Evolutionary conservation across 2,113 vertebrate genomes (phyloP).

Genomic region (Melanerpes aurifrons): DNA sequence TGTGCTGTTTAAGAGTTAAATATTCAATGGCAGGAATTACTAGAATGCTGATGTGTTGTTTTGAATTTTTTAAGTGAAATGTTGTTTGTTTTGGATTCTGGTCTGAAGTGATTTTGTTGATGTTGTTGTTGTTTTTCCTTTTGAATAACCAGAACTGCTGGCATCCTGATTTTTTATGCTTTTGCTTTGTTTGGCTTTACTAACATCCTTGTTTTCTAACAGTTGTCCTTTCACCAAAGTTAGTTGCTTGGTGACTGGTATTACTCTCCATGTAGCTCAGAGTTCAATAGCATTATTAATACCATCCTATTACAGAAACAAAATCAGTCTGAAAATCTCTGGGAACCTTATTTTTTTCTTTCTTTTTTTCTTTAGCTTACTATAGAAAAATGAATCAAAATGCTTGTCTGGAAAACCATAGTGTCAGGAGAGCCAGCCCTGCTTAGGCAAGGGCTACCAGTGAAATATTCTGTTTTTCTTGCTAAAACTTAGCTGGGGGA

Average conservation of each 20-base stretch:
- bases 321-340: slow-evolving; percentile 7
- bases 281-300: neutral
- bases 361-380: neutral
- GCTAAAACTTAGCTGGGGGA: neutral
- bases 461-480: neutral
- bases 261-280: neutral
- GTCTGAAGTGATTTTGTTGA: neutral
- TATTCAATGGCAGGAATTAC: slow-evolving; percentile 31
- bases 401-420: neutral
- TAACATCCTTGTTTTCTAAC: neutral
- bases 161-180: neutral
- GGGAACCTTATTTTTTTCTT: neutral
- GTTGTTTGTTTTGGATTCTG: slow-evolving; percentile 51
- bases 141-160: neutral
- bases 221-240: neutral
- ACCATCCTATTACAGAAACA: neutral
- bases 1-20: slow-evolving; percentile 7
- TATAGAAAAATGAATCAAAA: neutral
- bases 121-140: neutral
- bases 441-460: neutral
- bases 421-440: neutral
- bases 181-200: slow-evolving; percentile 7
- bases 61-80: neutral
- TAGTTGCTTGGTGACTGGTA: slow-evolving; percentile 28
- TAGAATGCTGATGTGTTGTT: slow-evolving; percentile 15